Evolutionary conservation across 2,113 vertebrate genomes (phyloP).

Genomic region (Trachemys scripta): DNA sequence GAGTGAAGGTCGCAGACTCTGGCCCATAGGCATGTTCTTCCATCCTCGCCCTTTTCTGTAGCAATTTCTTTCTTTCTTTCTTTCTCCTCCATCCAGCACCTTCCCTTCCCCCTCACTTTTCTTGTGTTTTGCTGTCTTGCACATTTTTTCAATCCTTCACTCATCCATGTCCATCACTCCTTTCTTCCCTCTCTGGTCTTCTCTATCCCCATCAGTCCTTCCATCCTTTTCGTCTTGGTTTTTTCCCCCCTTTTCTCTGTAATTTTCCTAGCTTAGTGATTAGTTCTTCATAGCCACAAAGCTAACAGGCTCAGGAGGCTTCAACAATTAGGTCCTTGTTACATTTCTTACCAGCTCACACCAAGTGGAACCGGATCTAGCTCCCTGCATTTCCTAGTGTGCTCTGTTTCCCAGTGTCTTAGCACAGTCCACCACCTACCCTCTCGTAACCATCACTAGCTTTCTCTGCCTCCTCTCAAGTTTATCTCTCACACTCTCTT

Average conservation of each 20-base stretch:
- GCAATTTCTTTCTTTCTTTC: neutral
- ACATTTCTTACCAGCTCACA: neutral
- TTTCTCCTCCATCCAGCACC: neutral
- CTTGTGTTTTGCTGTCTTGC: neutral
- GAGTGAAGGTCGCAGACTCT: neutral
- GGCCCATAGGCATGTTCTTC: neutral
- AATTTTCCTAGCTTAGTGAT: neutral
- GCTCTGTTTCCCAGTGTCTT: neutral
- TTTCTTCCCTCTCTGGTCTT: neutral
- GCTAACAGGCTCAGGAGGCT: neutral
- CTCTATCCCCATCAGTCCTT: neutral
- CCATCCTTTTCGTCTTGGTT: neutral
- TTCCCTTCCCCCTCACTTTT: accelerated
- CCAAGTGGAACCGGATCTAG: neutral
- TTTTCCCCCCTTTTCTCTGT: neutral
- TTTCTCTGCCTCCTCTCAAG: neutral
- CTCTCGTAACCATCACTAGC: neutral
- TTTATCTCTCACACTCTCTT: neutral
- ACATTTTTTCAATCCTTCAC: neutral
- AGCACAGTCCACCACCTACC: neutral
- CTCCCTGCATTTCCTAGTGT: accelerated
- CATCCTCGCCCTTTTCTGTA: neutral
- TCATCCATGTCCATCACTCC: neutral
- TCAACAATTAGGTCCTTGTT: neutral
- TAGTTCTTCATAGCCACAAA: neutral